phyloP scores from a whole-genome alignment of 2,113 vertebrate species.

The Eulemur rufifrons region DNA sequence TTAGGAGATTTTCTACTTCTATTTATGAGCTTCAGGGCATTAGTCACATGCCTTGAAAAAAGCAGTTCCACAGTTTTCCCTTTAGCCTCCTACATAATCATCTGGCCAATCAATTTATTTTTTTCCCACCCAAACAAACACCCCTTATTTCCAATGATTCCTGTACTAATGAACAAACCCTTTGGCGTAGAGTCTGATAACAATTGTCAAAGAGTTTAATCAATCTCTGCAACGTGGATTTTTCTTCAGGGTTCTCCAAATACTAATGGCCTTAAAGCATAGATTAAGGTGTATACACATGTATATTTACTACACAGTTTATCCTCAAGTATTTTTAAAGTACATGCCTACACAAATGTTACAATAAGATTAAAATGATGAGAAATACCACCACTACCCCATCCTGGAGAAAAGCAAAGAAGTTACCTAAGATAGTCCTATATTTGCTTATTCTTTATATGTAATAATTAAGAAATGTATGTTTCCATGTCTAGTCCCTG shows the following conservation, averaged over 20 bases:
- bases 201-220: not conserved
- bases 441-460: not conserved
- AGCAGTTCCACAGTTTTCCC: not conserved
- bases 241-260: not conserved
- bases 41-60: not conserved
- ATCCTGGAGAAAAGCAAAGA: not conserved
- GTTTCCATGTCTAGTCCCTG: not conserved
- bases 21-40: not conserved
- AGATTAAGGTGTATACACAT: not conserved
- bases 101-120: not conserved
- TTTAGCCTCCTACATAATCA: not conserved
- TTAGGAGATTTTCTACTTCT: not conserved
- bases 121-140: not conserved
- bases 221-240: not conserved
- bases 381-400: not conserved
- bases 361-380: not conserved
- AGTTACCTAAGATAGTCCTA: rapidly evolving
- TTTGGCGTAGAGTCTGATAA: not conserved
- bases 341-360: not conserved
- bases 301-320: not conserved
- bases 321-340: not conserved
- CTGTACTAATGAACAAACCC: not conserved
- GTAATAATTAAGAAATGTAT: not conserved
- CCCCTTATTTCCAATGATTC: not conserved
- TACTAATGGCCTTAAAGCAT: not conserved